Evolutionary conservation across 2,797 vertebrate species (phyloP), one percentile per base, ranked within the genome.

Genomic region (Bucorvus abyssinicus): DNA sequence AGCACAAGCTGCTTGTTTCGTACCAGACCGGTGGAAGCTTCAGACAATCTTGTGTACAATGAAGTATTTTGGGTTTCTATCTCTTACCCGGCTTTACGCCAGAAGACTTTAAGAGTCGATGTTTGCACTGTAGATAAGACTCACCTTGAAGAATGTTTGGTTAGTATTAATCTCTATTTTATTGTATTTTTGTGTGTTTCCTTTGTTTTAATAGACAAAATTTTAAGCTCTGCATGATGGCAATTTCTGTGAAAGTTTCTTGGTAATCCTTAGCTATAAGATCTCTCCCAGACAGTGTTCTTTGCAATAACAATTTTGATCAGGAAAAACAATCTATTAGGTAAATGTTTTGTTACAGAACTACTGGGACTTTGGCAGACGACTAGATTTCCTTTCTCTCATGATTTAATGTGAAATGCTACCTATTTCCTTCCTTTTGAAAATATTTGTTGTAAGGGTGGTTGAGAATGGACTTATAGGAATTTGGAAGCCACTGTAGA

Each of bases 71-170:
- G 98, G 93, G 97, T 99, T 94, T 98, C 98, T 95, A 98, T 99
- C 87, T 98, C 99, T 93, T 98, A 98, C 78, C 95, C 94, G 4
- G 98, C 98, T 81, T 94, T 99, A 93, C 98, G 98, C 95, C 99
- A 99, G 96, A 99, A 99, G 96, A 99, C 99, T 23, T 98, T 99
- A 73, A 98, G 99, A 78, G 97, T 99, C 0, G 99, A 99, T 36
- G 96, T 99, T 94, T 99, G 99, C 96, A 95, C 97, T 95, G 98
- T 98, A 67, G 95, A 98, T 96, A 97, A 95, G 78, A 98, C 98
- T 76, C 98, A 98, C 67, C 96, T 97, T 19, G 99, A 99, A 82
- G 98, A 99, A 45, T 99, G 99, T 97, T 97, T 99, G 98, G 99
- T 99, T 47, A 97, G 99, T 96, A 17, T 65, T 67, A 22, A 4